phyloP scores from a whole-genome alignment of 2,113 vertebrate species.

The Anseranas semipalmata region DNA sequence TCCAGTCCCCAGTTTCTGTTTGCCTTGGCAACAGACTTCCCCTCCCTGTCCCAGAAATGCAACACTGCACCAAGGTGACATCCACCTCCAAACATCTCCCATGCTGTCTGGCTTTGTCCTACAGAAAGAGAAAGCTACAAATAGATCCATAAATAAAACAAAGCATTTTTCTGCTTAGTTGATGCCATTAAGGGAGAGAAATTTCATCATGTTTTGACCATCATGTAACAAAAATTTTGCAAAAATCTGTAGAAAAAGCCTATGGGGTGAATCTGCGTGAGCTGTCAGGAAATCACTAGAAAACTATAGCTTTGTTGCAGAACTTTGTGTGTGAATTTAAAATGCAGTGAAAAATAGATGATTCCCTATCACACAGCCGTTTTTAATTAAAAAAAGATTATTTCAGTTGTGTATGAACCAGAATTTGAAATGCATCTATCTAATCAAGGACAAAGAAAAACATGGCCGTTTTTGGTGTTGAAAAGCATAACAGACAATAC shows the following conservation, averaged over 20 bases:
- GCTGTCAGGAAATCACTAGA: neutral
- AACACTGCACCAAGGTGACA: neutral
- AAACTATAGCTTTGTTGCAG: neutral
- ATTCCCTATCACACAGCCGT: neutral
- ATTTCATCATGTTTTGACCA: neutral
- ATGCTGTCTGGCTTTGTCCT: accelerated
- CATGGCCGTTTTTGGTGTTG: neutral
- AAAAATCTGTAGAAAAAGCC: neutral
- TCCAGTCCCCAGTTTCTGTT: accelerated
- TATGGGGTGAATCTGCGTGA: neutral
- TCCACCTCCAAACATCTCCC: neutral
- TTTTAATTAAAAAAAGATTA: neutral
- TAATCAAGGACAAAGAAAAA: neutral
- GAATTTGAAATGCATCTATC: neutral
- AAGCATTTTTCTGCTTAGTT: neutral
- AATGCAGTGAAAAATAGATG: neutral
- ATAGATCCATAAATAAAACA: neutral
- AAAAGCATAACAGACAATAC: accelerated
- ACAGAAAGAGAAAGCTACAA: neutral
- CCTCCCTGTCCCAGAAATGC: neutral
- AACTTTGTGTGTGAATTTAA: neutral
- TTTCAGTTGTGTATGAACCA: neutral
- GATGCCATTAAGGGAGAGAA: neutral
- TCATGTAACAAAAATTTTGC: neutral
- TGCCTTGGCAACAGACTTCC: neutral